Evolutionary conservation across 2,888 invertebrate genomes (phyloP), one percentile per base, ranked within the genome.

Genomic region (Drosophila prostipennis): DNA sequence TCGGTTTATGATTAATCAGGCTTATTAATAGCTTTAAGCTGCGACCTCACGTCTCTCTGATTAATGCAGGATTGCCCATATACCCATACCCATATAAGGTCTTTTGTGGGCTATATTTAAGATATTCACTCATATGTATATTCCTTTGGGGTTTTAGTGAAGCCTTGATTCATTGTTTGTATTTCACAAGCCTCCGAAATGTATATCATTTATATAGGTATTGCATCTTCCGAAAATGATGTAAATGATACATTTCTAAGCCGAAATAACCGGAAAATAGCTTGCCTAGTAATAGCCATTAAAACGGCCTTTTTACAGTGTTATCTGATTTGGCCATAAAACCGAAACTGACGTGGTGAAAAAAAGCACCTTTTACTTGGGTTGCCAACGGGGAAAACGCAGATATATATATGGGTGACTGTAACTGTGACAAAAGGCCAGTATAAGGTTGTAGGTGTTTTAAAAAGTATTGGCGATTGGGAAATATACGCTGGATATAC

Each of bases 311-410:
- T n/a, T 45, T 26, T 45, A 26, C 23, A n/a, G n/a, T 26, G 23
- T 26, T 26, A 14, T 46, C 29, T n/a, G 14, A 29, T 14, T 46
- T 46, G 4, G 46, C 29, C 1, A 46, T 46, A 29, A 46, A 46
- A 46, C 29, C 32, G 46, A 29, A 46, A 46, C 46, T 46, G 46
- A 32, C 46, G 16, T 32, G 46, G 46, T 46, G 14, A 32, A 46
- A 46, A 29, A 29, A 29, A n/a, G 8, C n/a, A 45, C 26, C 45
- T 26, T 26, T 8, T 26, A 40, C 14, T 40, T 3, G 40, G 10
- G 11, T 46, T 46, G 46, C 16, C n/a, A 46, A 32, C 46, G 32
- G 29, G 1, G 46, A n/a, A n/a, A 32, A 14, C 13, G n/a, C 13
- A 16, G 23, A 7, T 23, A 16, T 19, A 19, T 19, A 19, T 13